phyloP scores from a whole-genome alignment of 2,888 invertebrate species.

The Meteorus colon region DNA sequence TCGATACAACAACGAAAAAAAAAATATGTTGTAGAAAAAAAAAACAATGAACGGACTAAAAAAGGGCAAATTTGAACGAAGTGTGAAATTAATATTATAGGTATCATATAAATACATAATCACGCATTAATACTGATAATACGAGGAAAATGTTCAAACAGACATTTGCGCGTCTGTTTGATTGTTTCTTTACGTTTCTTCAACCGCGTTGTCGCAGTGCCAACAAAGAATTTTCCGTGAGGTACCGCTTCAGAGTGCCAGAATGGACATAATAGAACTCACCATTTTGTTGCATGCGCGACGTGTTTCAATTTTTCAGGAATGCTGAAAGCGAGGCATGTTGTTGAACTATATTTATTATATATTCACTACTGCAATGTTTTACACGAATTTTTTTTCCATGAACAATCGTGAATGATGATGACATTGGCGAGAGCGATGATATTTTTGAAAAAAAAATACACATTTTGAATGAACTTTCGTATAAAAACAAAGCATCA shows the following conservation, averaged over 20 bases:
- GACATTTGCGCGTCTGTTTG: constrained; percentile 8
- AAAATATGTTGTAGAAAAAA: constrained; percentile 23
- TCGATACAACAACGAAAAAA: constrained; percentile 18
- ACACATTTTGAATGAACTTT: neutral
- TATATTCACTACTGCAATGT: constrained; percentile 52
- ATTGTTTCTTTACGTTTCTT: constrained; percentile 9
- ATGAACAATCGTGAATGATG: constrained; percentile 13
- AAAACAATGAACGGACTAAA: constrained; percentile 24
- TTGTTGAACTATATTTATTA: constrained; percentile 47
- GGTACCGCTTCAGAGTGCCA: constrained; percentile 51
- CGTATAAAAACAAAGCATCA: neutral
- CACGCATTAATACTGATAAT: neutral
- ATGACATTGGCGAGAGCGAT: neutral
- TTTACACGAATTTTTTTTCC: constrained; percentile 45
- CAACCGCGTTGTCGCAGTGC: constrained; percentile 44
- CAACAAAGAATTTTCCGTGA: constrained; percentile 56
- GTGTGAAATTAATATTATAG: neutral
- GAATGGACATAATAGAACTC: constrained; percentile 50
- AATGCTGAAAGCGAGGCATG: constrained; percentile 55
- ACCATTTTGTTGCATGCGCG: constrained; percentile 54
- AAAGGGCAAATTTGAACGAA: constrained; percentile 8
- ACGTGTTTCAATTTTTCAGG: constrained; percentile 52
- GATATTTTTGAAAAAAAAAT: neutral
- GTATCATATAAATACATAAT: neutral
- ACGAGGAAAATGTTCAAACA: neutral